Evolutionary conservation across 2,888 invertebrate species (phyloP).

Genomic region (Ptychoptera albimana): DNA sequence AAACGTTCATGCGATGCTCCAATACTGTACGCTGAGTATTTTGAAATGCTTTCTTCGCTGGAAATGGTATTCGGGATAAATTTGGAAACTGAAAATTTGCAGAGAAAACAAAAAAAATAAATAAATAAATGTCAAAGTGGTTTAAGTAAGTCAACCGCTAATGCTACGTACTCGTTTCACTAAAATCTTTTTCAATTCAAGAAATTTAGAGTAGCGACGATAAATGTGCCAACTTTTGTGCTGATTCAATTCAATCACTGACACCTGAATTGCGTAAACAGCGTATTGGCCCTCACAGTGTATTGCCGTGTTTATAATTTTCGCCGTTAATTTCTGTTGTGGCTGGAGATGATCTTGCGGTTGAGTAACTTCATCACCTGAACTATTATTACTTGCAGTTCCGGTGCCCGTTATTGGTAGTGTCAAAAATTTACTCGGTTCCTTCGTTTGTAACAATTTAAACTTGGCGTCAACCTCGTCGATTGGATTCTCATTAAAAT

Average conservation of each 20-base stretch:
- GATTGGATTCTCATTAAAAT: slow-evolving; percentile 2
- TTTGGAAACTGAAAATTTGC: slow-evolving; percentile 48
- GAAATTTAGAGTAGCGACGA: slow-evolving; percentile 84
- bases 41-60: slow-evolving; percentile 86
- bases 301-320: slow-evolving; percentile 16
- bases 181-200: slow-evolving; percentile 67
- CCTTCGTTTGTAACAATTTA: neutral
- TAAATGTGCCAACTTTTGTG: slow-evolving; percentile 82
- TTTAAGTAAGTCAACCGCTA: neutral
- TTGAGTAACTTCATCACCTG: neutral
- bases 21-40: slow-evolving; percentile 74
- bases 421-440: neutral
- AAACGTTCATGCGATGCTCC: slow-evolving; percentile 65
- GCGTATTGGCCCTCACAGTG: slow-evolving; percentile 72
- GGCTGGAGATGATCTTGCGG: neutral
- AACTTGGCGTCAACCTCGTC: neutral
- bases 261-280: slow-evolving; percentile 74
- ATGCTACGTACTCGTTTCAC: slow-evolving; percentile 10
- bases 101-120: slow-evolving; percentile 15
- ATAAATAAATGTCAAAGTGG: neutral
- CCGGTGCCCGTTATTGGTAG: neutral
- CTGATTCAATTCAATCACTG: slow-evolving; percentile 42
- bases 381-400: neutral
- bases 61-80: slow-evolving; percentile 61
- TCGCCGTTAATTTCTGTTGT: slow-evolving; percentile 11